Percentiles rank a stretch among this genome's conserved stretches.
Conservation (phyloP, 2,797 vertebrate genomes). For the Myotis daubentonii region DNA sequence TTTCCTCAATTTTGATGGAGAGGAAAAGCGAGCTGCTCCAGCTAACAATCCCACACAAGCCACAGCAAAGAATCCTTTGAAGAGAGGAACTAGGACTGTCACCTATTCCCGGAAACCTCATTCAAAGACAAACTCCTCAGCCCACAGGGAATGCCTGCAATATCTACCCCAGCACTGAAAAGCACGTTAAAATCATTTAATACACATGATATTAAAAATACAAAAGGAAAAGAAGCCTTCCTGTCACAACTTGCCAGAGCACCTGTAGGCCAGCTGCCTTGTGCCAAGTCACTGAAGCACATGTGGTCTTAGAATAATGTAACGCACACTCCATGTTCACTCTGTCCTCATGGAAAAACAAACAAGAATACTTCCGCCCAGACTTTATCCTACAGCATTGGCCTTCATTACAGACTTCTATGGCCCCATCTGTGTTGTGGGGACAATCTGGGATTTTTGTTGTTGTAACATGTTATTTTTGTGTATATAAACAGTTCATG, state of each 20-base stretch:
- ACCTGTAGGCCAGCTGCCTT: constrained; percentile 75
- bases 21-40: neutral
- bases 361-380: constrained; percentile 8
- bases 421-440: constrained; percentile 50
- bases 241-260: constrained; percentile 53
- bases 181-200: constrained; percentile 50
- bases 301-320: constrained; percentile 26
- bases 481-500: neutral
- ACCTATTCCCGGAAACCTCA: constrained; percentile 59
- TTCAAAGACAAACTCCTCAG: constrained; percentile 63
- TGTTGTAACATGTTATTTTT: constrained; percentile 31
- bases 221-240: constrained; percentile 55
- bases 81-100: constrained; percentile 59
- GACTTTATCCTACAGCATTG: neutral
- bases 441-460: neutral
- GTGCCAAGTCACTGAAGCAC: constrained; percentile 63
- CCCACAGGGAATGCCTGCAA: constrained; percentile 47
- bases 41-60: neutral
- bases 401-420: constrained; percentile 40
- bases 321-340: constrained; percentile 7
- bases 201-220: constrained; percentile 40
- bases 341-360: constrained; percentile 50
- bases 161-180: neutral
- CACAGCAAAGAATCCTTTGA: constrained; percentile 64
- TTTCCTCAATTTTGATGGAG: constrained; percentile 12